Evolutionary conservation across 2,888 invertebrate genomes (phyloP).

Genomic region (Idaea aversata): DNA sequence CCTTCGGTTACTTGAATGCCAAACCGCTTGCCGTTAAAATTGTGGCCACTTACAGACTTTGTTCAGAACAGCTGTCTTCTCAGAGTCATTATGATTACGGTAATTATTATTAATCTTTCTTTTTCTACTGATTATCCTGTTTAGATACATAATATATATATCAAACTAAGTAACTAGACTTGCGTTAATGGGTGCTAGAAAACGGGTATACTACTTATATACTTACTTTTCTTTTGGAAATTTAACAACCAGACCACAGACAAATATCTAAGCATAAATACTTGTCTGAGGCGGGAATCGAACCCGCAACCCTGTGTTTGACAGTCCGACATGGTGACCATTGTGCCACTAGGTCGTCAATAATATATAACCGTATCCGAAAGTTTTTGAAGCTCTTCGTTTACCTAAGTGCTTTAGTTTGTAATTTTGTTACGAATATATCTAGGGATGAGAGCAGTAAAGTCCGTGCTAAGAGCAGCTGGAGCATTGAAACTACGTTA

Average conservation of each 20-base stretch:
- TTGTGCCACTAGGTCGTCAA: too few species aligned
- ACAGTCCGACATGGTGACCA: too few species aligned
- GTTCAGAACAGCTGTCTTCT: conserved; percentile 95
- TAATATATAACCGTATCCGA: too few species aligned
- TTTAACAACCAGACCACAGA: too few species aligned
- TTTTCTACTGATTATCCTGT: background rate
- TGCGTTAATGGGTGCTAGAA: too few species aligned
- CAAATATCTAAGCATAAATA: too few species aligned
- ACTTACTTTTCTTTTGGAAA: too few species aligned
- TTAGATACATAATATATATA: too few species aligned
- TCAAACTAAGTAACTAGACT: too few species aligned
- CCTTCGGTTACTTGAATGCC: conserved; percentile 94
- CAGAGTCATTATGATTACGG: conserved; percentile 98
- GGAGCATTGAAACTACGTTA: conserved; percentile 94
- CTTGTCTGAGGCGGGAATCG: too few species aligned
- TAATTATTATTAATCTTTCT: conserved; percentile 35
- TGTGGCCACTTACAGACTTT: conserved; percentile 94
- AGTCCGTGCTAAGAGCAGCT: conserved; percentile 94
- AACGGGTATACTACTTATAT: too few species aligned
- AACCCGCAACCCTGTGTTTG: too few species aligned
- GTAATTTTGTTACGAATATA: background rate
- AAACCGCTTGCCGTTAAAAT: conserved; percentile 95
- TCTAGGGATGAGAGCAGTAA: conserved; percentile 94
- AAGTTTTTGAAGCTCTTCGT: background rate
- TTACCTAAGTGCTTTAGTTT: background rate